Evolutionary conservation across 2,113 vertebrate species (phyloP).

Genomic region (Oenanthe melanoleuca): DNA sequence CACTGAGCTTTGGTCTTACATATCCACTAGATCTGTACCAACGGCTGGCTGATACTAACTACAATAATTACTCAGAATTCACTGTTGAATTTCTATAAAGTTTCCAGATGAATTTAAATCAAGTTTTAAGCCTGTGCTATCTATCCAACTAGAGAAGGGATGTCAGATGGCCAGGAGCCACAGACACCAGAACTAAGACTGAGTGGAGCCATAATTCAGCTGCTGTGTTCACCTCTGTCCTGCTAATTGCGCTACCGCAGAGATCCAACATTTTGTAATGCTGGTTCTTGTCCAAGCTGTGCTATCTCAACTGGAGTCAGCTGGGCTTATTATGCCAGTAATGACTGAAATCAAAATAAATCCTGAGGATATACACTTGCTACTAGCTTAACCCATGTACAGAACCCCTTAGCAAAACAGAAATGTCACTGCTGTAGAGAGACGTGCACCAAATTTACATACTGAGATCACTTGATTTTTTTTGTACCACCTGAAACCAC

Average conservation of each 20-base stretch:
- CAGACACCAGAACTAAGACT: neutral
- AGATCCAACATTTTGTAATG: neutral
- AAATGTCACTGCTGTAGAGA: neutral
- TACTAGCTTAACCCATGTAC: neutral
- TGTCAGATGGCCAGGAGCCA: neutral
- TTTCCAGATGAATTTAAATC: neutral
- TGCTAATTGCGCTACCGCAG: fast-evolving
- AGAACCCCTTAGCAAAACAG: neutral
- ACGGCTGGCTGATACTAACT: neutral
- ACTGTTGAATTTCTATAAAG: neutral
- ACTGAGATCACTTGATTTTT: neutral
- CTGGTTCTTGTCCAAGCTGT: neutral
- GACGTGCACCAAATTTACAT: fast-evolving
- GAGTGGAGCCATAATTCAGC: neutral
- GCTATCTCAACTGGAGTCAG: neutral
- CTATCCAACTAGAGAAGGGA: neutral
- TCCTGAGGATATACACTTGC: neutral
- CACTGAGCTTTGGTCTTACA: neutral
- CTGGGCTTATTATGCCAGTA: neutral
- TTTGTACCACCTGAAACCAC: neutral
- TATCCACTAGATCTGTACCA: neutral
- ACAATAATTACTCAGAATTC: neutral
- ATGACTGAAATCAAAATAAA: neutral
- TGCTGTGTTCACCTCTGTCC: neutral
- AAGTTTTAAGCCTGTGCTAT: neutral